Base-by-base conservation (phyloP, 2,888 invertebrate species). In the Sinotaia quadrata region DNA sequence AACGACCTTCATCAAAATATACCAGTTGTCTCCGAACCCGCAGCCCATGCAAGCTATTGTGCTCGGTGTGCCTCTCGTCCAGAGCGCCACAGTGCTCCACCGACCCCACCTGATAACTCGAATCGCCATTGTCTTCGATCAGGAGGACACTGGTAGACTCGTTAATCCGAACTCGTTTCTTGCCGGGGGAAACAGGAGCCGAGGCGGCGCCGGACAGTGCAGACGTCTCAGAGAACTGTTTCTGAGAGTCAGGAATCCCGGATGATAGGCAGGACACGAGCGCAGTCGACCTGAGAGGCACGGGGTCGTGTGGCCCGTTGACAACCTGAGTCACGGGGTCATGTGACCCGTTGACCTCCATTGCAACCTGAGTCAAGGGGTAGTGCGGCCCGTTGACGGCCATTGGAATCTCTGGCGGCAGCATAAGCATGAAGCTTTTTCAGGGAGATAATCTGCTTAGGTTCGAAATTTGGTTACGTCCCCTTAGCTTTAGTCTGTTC, bases 161-260 rank as follows among this genome's bases (percentile, higher is more conserved):
- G 37, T 56, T 65, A 56, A 65, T 65, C 15, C 65, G 65, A 3
- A 65, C 65, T 18, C 65, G 65, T 47, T 65, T 65, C 44, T 65
- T 65, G 29, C 56, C 56, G 31, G 63, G 63, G 37, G 63, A 63
- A 10, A 37, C 52, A 15, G 54, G 63, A 18, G 41, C 65, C 2
- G 65, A 33, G 44, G 61, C 47, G 24, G 34, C 21, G 61, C 44
- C 47, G 59, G 4, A n/a, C n/a, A n/a, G n/a, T n/a, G n/a, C n/a
- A n/a, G n/a, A n/a, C n/a, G n/a, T n/a, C n/a, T n/a, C n/a, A n/a
- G n/a, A n/a, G n/a, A n/a, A n/a, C n/a, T n/a, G n/a, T n/a, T n/a
- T n/a, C n/a, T n/a, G n/a, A n/a, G n/a, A n/a, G n/a, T n/a, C n/a
- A 5, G 18, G 59, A n/a, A 12, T 51, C 62, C 10, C 37, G 52